Evolutionary conservation across 2,888 invertebrate genomes (phyloP), one percentile per base, ranked within the genome.

Genomic region (Drosophila niveifrons): DNA sequence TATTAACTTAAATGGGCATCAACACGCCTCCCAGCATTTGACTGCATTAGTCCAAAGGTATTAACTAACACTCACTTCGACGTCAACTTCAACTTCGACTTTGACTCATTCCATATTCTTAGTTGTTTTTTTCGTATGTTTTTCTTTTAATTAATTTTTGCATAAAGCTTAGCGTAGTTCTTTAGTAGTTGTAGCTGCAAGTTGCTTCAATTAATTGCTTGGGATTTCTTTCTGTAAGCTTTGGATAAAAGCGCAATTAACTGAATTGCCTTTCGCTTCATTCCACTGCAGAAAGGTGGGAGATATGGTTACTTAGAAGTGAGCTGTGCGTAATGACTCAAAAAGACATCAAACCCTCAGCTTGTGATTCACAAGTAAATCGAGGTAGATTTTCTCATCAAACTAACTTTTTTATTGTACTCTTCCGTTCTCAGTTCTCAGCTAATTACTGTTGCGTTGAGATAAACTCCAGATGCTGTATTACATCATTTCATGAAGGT

Each of bases 1-100:
- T 84, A 86, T 88, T 88, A 88, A 88, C 82, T 82, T 84, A 87
- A 84, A 84, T 84, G 83, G 71, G 69, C 78, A 69, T 74, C 78
- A 85, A 75, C 82, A 76, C 80, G 71, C 62, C 70, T 15, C 47
- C 59, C 31, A 36, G n/a, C 23, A 57, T 36, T 34, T 56, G 62
- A 58, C 62, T 66, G 56, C 70, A 69, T 81, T 75, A 67, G 83
- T 46, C 52, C 36, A 50, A 47, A 52, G 68, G 63, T 47, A 67
- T 76, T 75, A 76, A 28, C 72, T 68, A 46, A 15, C 34, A 29
- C 41, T 34, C 61, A 31, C 28, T 39, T 23, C 17, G 3, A 31
- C 7, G 31, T 46, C 11, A 34, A 3, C 34, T 34, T 1, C 10
- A 34, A 18, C 18, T 3, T 18, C 18, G 18, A 18, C 18, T 23